Percentiles rank a stretch among this genome's conserved stretches.
Evolutionary conservation across 2,888 invertebrate species (phyloP).

Genomic region (Amphipyra tragopoginis): DNA sequence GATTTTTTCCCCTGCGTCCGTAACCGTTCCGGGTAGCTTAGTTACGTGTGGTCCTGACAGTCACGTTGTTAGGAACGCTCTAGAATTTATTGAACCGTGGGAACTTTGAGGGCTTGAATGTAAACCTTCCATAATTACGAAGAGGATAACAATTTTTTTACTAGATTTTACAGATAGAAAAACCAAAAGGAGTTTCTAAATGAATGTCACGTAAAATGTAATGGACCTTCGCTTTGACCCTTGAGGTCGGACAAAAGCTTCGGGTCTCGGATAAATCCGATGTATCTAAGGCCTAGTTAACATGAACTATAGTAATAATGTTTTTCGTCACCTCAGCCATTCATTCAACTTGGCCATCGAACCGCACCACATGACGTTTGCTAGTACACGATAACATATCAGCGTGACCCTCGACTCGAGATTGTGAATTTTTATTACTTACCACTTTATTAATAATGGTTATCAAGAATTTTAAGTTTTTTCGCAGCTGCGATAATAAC

Average conservation of each 20-base stretch:
- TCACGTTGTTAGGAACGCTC: neutral
- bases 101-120: neutral
- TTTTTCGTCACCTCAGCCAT: constrained; percentile 29
- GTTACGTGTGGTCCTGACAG: constrained; percentile 1
- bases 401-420: constrained; percentile 46
- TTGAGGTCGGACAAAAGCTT: neutral
- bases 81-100: neutral
- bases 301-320: constrained; percentile 3
- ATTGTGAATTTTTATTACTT: constrained; percentile 49
- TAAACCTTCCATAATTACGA: too few species aligned
- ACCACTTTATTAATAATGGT: constrained; percentile 29
- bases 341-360: constrained; percentile 62
- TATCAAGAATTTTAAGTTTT: constrained; percentile 29
- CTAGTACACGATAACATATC: constrained; percentile 49
- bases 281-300: constrained; percentile 3
- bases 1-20: constrained; percentile 12
- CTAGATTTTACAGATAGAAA: too few species aligned
- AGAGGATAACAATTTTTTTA: too few species aligned
- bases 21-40: neutral
- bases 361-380: constrained; percentile 54
- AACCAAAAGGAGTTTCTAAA: too few species aligned
- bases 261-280: neutral
- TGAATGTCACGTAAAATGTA: neutral
- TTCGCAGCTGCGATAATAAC: constrained; percentile 21
- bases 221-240: neutral